phyloP scores from a whole-genome alignment of 2,888 invertebrate species.

The Xestia rhomboidea region DNA sequence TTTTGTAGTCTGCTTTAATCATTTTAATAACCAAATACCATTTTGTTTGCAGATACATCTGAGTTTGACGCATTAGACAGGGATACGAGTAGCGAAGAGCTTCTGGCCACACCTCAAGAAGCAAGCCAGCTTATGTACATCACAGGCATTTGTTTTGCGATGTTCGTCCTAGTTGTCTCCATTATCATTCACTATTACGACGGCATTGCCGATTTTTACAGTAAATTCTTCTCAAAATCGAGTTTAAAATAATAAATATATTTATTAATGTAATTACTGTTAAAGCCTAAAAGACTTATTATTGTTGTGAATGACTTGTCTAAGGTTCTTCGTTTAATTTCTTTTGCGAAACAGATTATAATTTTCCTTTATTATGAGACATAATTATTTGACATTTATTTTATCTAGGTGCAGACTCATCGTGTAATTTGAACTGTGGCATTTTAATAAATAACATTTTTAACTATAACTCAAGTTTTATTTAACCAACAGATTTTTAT shows the following conservation, averaged over 20 bases:
- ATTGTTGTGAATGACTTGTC: constrained; percentile 62
- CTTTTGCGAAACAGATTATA: constrained; percentile 55
- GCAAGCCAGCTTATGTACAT: constrained; percentile 91
- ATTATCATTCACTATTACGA: constrained; percentile 91
- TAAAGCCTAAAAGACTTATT: constrained; percentile 64
- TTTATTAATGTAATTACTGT: constrained; percentile 43
- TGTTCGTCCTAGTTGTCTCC: constrained; percentile 92
- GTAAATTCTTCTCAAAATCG: constrained; percentile 77
- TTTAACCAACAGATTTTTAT: neutral
- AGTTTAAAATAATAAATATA: constrained; percentile 23
- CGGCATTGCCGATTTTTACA: constrained; percentile 76
- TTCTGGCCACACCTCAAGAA: constrained; percentile 89
- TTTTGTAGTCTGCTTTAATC: neutral
- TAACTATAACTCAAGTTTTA: constrained; percentile 44
- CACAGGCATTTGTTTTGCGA: constrained; percentile 91
- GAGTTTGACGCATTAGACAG: constrained; percentile 88
- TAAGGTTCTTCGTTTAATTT: constrained; percentile 59
- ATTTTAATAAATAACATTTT: constrained; percentile 77
- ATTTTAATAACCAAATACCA: neutral
- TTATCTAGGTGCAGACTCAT: constrained; percentile 75
- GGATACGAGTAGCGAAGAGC: constrained; percentile 88
- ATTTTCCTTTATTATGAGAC: constrained; percentile 57
- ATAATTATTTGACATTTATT: constrained; percentile 65
- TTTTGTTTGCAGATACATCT: constrained; percentile 81
- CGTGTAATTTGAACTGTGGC: constrained; percentile 73